Percentiles rank a stretch among this genome's conserved stretches.
These are phyloP conservation scores for Euura saliciscinereae DNA, from an alignment of 1,140 invertebrate genomes.

Conservation along the genomic window DNA sequence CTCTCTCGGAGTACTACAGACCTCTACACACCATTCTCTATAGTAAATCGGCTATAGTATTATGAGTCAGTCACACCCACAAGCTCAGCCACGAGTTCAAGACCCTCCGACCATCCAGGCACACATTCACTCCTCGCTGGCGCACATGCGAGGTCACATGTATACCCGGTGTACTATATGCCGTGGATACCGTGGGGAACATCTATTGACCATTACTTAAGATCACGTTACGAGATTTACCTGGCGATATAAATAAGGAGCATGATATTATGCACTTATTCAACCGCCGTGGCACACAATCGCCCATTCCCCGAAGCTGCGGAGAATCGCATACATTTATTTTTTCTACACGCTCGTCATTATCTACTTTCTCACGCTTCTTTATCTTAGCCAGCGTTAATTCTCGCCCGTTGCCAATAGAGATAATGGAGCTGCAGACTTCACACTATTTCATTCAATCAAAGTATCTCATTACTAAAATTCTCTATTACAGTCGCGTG, in stretches of 20 bases:
- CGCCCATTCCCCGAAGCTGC: not conserved
- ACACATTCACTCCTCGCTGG: conserved; percentile 28
- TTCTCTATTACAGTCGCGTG: conserved; percentile 48
- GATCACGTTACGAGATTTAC: conserved; percentile 11
- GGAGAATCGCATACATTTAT: not conserved
- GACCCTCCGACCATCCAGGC: conserved; percentile 52
- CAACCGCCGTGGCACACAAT: not conserved
- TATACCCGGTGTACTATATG: conserved; percentile 12
- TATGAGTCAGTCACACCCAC: conserved; percentile 48
- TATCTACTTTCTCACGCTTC: not conserved
- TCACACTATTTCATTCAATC: not conserved
- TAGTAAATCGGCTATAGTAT: conserved; percentile 59
- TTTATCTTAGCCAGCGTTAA: not conserved
- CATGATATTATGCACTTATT: conserved; percentile 8
- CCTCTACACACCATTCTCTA: conserved; percentile 42
- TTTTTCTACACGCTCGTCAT: not conserved
- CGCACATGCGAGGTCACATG: conserved; percentile 39
- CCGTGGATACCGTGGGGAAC: not conserved
- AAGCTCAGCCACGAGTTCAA: conserved; percentile 54
- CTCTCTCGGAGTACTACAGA: conserved; percentile 38
- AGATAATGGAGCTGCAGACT: not conserved
- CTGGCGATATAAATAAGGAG: conserved; percentile 6
- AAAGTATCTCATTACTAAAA: too few species aligned
- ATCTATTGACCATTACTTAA: conserved; percentile 12
- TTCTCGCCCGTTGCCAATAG: too few species aligned